Evolutionary conservation across 2,888 invertebrate species (phyloP), one percentile per base, ranked within the genome.

Genomic region (Ectemnius lituratus): DNA sequence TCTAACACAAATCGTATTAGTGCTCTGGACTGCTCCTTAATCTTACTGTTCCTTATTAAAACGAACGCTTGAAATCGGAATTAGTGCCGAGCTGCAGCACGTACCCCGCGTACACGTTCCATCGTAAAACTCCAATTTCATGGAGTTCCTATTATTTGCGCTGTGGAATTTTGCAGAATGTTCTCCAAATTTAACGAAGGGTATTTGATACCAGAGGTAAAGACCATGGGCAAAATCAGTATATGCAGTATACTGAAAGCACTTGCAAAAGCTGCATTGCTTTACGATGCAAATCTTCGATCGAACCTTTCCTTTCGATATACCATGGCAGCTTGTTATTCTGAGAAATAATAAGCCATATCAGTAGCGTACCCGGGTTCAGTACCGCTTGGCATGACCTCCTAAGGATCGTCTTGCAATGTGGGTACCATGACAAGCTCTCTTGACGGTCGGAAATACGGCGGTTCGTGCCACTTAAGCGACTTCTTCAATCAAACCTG

Each of bases 401-500:
- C 70, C 59, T 52, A 70, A 67, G 71, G 71, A 78, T 78, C 75
- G 73, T 65, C 67, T 63, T 56, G 70, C 68, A 8, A 8, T 75
- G 46, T 59, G 37, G 57, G 56, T 59, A 58, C 56, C 64, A 73
- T 67, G 69, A 71, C 76, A 70, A 71, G 72, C 67, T 70, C 73
- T 67, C 69, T 63, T 18, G n/a, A 67, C 63, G 73, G 69, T 72
- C 73, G 62, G 64, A 73, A 66, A 79, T 65, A 60, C 75, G 64
- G 75, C 79, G 68, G 68, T 58, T 52, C 59, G 67, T 28, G 72
- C 69, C 64, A 76, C 78, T 82, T 82, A 83, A 78, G 76, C 83
- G 82, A 82, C 73, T 84, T 84, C 37, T 79, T 66, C 67, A 62
- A 62, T 76, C 67, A 67, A 74, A 62, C 73, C 78, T 66, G 75